Evolutionary conservation across 2,888 invertebrate species (phyloP), one percentile per base, ranked within the genome.

Genomic region (Apomyelois bistriatella): DNA sequence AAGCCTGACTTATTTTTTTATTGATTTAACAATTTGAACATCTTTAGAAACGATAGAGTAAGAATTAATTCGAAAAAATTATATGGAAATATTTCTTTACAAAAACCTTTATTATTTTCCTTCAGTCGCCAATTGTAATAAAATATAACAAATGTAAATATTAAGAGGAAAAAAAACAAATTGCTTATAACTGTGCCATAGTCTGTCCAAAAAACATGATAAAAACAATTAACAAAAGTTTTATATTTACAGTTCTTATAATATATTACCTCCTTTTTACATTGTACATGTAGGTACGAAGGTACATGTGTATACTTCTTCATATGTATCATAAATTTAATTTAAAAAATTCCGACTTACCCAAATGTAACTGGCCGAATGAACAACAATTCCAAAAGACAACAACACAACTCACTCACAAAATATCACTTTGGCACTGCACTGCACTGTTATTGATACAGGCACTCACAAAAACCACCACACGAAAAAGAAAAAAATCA

Each of bases 391-490:
- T 72, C 67, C 74, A 67, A 72, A 58, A 60, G 58, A 57, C 57
- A 55, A 61, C 76, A 40, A 72, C 72, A 72, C 60, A 63, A 72
- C 68, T 68, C 55, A 50, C 62, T 56, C 69, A 58, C 62, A 56
- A 57, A 59, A 61, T 65, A 71, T 68, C 65, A 58, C 72, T 71
- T 74, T 52, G 12, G 61, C 72, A 72, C 72, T 65, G 55, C 72
- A 72, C 72, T 65, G 55, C 72, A 76, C 76, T 64, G 58, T 64
- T 53, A 66, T 66, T 65, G 57, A 66, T 65, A 62, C 69, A 67
- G 67, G 67, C 76, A 79, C 78, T 68, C 52, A 52, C 42, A 70
- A 68, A 36, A 72, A 74, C 58, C 74, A 80, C 66, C 32, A 32
- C 43, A 43, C 15, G 10, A 67, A 65, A 62, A 42, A 52, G 62